Conservation (phyloP, 2,888 invertebrate species). For the Creontiades dilutus region DNA sequence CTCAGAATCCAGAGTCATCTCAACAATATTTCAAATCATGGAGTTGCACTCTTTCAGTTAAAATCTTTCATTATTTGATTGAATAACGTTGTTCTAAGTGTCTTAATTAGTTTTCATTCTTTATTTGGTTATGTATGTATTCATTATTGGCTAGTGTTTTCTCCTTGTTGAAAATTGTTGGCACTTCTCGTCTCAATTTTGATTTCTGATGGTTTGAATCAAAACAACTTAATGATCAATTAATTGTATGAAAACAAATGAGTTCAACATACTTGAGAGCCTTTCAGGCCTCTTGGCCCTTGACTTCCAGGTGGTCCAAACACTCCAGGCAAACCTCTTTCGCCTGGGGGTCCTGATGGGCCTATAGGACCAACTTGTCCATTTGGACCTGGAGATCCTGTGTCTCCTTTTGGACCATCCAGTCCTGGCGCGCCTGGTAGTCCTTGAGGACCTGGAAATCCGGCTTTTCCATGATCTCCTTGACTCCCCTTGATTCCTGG, state of each 20-base stretch:
- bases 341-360: constrained; percentile 79
- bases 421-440: constrained; percentile 84
- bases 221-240: neutral
- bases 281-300: constrained; percentile 78
- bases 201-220: too few relatives aligned
- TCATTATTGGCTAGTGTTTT: too few relatives aligned
- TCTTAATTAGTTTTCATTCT: too few relatives aligned
- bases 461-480: constrained; percentile 87
- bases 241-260: neutral
- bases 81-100: too few relatives aligned
- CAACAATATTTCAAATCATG: too few relatives aligned
- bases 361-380: constrained; percentile 76
- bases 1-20: too few relatives aligned
- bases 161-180: too few relatives aligned
- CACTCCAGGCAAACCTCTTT: constrained; percentile 76
- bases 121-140: too few relatives aligned
- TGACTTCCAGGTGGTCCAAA: constrained; percentile 78
- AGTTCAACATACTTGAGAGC: constrained; percentile 73
- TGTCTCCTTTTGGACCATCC: constrained; percentile 82
- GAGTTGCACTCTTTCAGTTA: too few relatives aligned
- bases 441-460: constrained; percentile 85
- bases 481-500: constrained; percentile 82
- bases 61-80: too few relatives aligned
- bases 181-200: too few relatives aligned
- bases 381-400: constrained; percentile 81